Conservation (phyloP, 2,888 invertebrate genomes). For the Metacarcinus magister region DNA sequence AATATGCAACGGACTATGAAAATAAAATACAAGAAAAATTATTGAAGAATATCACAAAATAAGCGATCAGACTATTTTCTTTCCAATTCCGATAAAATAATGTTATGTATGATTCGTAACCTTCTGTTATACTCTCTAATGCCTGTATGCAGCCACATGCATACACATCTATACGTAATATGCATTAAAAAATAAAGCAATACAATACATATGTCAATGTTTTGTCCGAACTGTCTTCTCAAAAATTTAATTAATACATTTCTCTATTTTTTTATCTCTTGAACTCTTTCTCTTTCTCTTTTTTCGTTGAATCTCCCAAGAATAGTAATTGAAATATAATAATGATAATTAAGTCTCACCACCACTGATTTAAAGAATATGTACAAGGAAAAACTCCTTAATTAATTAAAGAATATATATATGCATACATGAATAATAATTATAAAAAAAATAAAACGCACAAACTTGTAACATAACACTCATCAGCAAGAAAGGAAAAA, state of each 20-base stretch:
- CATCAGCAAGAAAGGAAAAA: neutral
- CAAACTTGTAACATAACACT: neutral
- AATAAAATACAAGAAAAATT: neutral
- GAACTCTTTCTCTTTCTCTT: neutral
- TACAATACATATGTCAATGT: neutral
- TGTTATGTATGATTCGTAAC: no score
- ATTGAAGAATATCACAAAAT: neutral
- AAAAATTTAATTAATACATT: neutral
- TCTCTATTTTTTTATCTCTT: neutral
- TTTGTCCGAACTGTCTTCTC: neutral
- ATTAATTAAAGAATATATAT: neutral
- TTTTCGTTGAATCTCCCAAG: neutral
- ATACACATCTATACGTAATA: neutral
- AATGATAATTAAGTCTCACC: neutral
- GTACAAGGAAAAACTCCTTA: neutral
- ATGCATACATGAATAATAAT: slow-evolving; percentile 22
- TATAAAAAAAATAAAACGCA: slow-evolving; percentile 8
- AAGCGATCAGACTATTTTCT: no score
- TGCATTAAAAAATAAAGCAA: neutral
- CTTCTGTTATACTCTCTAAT: no score
- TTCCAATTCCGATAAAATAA: no score
- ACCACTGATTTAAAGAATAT: neutral
- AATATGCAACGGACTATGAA: no score
- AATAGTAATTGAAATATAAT: neutral
- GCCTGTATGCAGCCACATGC: no score